Percentiles rank a stretch among this genome's conserved stretches.
phyloP scores from a whole-genome alignment of 2,797 vertebrate species.

The Perodicticus potto region DNA sequence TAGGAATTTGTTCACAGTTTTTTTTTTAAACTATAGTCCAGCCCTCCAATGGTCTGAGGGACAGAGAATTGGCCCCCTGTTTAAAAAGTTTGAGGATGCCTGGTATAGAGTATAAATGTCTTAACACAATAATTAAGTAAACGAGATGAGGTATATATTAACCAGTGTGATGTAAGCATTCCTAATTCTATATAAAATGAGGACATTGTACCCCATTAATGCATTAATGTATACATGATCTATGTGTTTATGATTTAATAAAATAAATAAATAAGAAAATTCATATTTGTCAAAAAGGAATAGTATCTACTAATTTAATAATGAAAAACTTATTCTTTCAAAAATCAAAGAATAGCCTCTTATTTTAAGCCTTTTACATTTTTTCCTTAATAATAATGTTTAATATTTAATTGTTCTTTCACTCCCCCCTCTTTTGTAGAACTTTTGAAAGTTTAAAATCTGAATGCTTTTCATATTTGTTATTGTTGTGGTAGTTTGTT shows the following conservation, averaged over 20 bases:
- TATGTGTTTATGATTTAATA: too few species aligned
- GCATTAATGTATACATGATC: too few species aligned
- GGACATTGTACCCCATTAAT: too few species aligned
- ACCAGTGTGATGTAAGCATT: too few species aligned
- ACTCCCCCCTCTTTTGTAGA: neutral
- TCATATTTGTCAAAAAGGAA: slow-evolving; percentile 79
- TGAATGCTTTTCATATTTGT: slow-evolving; percentile 7
- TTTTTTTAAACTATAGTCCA: too few species aligned
- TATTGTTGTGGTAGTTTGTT: neutral
- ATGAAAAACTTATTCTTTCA: slow-evolving; percentile 68
- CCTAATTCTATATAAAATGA: too few species aligned
- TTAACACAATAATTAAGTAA: too few species aligned
- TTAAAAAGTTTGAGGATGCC: too few species aligned
- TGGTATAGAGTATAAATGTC: neutral
- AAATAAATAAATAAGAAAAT: slow-evolving; percentile 64
- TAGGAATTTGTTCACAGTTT: too few species aligned
- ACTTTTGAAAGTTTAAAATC: slow-evolving; percentile 31
- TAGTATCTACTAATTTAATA: slow-evolving; percentile 74
- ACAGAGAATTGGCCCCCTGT: too few species aligned
- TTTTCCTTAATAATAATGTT: slow-evolving; percentile 67
- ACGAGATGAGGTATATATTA: too few species aligned
- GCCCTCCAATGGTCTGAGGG: too few species aligned
- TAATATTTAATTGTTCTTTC: slow-evolving; percentile 54
- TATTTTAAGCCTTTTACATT: slow-evolving; percentile 68
- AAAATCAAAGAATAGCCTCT: neutral